Evolutionary conservation across 2,113 vertebrate species (phyloP), one percentile per base, ranked within the genome.

Genomic region (Lepus americanus): DNA sequence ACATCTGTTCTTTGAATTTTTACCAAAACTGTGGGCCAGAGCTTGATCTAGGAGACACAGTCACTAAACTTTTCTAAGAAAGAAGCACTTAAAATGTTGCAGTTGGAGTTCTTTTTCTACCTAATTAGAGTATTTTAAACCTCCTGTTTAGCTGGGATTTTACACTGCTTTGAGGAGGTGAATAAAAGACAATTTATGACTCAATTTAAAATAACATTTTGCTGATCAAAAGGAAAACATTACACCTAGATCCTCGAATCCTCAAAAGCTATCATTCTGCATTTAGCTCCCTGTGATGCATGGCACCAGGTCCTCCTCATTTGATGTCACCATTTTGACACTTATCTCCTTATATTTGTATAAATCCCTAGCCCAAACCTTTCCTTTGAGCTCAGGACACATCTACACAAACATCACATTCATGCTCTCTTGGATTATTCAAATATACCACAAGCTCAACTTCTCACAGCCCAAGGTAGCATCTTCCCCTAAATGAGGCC

Each of bases 1-100:
- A 77, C 14, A 55, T 93, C 93, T 97, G 92, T 70, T 92, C 77
- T 95, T 87, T 66, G 76, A 95, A 95, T 66, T 88, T 72, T 33
- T 53, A 84, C 53, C 85, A 53, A 96, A 76, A 93, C 44, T 13
- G 25, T 90, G 27, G 51, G 70, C 39, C 36, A 64, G 17, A 72
- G 23, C 12, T 89, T 61, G 94, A 92, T 69, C 51, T 82, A 25
- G 20, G 27, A 70, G 7, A 53, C 13, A 85, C 0, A 36, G 27
- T 70, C 49, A 44, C 27, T 81, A 77, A 69, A 44, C 55, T 80
- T 86, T 85, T 55, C 44, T 16, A 89, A 44, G 79, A n/a, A 33
- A 73, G 13, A 90, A 55, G 9, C 16, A 66, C 23, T 90, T 82
- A 67, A 83, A 82, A 73, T 74, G 31, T 39, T 44, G 69, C 9